Conservation (phyloP, 2,797 vertebrate species). For the Hydrophis major region DNA sequence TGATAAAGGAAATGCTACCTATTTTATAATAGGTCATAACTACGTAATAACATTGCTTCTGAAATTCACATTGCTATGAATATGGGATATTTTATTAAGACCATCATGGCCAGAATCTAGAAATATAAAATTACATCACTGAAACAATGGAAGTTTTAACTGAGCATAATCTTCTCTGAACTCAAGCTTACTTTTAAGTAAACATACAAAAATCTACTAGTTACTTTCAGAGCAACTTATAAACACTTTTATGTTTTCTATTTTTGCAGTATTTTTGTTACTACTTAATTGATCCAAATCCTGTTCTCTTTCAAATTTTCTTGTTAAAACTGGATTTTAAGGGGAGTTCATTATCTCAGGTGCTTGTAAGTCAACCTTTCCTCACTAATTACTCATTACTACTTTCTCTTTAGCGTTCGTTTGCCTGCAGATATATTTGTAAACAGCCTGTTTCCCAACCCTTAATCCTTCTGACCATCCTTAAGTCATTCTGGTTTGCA, state of each 20-base stretch:
- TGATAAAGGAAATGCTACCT: neutral
- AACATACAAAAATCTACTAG: neutral
- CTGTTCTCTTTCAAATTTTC: slow-evolving; percentile 72
- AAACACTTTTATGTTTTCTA: slow-evolving; percentile 21
- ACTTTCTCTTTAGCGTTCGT: slow-evolving; percentile 61
- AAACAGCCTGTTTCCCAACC: slow-evolving; percentile 57
- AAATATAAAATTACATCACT: neutral
- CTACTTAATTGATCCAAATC: slow-evolving; percentile 78
- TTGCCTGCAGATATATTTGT: slow-evolving; percentile 58
- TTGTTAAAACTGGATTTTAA: slow-evolving; percentile 78
- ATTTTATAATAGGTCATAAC: neutral
- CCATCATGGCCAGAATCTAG: neutral
- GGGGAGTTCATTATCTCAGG: slow-evolving; percentile 75
- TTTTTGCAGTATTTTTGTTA: slow-evolving; percentile 70
- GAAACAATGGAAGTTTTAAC: neutral
- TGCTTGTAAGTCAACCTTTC: slow-evolving; percentile 70
- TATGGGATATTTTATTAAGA: neutral
- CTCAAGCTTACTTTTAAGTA: neutral
- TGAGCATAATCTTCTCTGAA: neutral
- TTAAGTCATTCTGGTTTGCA: slow-evolving; percentile 62
- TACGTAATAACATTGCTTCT: neutral
- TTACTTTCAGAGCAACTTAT: neutral
- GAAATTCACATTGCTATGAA: neutral
- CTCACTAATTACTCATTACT: slow-evolving; percentile 72
- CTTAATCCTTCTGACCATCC: slow-evolving; percentile 41